Evolutionary conservation across 1,140 invertebrate species (phyloP), one percentile per base, ranked within the genome.

Genomic region (Trinorchestia longiramus): DNA sequence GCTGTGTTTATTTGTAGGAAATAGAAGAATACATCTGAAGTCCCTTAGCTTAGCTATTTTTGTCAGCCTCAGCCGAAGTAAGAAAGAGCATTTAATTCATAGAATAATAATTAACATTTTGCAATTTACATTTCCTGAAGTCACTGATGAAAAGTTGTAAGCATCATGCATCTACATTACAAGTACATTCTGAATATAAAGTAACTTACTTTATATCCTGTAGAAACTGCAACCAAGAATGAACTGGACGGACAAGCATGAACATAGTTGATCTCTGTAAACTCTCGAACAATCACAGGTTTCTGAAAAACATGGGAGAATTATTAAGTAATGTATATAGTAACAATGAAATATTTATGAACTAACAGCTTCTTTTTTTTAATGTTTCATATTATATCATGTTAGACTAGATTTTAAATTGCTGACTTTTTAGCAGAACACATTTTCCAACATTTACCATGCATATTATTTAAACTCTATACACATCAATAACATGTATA

Each of bases 241-340:
- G 43, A 45, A 47, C 92, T 94, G 3, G 92, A 94, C 41, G 92
- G 92, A 44, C 43, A 94, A 4, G 92, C 43, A 94, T 94, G 43
- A 94, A 94, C 92, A 47, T 47, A 94, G 92, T 94, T 94, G 19
- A 94, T 94, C 41, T 94, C 92, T 47, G 92, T 94, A 36, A 94
- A 94, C 43, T 94, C 92, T 17, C 92, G 92, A n/a, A 94, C 92
- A 17, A 94, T 94, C 41, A 94, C 92, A 94, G 92, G 92, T 94
- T 94, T 94, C 92, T 94, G 92, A 94, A 94, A 94, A 28, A 94
- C 15, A 94, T 40, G 15, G 44, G 43, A 94, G 8, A 41, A 43
- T 6, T 28, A 94, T 17, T 45, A 47, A 77, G 47, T 53, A 19
- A 53, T 53, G 6, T 53, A 77, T 1, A 15, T 36, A 77, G 28